Evolutionary conservation across 2,797 vertebrate species (phyloP).

Genomic region (Gobionotothen gibberifrons): DNA sequence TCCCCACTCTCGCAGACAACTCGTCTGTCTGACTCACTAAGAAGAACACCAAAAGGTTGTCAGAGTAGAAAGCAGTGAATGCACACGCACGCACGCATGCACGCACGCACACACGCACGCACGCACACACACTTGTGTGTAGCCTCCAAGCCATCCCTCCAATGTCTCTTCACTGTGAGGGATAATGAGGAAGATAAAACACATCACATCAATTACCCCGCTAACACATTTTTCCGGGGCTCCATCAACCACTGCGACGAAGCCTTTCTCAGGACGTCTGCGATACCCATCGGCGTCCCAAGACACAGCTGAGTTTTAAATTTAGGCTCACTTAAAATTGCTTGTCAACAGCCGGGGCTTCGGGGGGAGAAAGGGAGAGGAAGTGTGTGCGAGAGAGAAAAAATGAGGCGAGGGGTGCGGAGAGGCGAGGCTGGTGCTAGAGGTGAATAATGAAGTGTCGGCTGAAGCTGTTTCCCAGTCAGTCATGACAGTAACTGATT

Average conservation of each 20-base stretch:
- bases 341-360: conserved; percentile 81
- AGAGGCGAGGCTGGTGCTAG: conserved; percentile 63
- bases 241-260: conserved; percentile 22
- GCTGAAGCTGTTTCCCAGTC: conserved; percentile 76
- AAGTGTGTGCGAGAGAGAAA: conserved; percentile 17
- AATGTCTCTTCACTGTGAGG: conserved; percentile 58
- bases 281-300: conserved; percentile 42
- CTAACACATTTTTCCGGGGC: conserved; percentile 51
- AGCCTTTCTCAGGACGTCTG: conserved; percentile 56
- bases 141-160: conserved; percentile 55
- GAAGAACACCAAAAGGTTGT: conserved; percentile 61
- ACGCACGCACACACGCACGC: conserved; percentile 50
- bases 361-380: conserved; percentile 33
- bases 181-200: conserved; percentile 77
- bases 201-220: conserved; percentile 73
- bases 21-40: conserved; percentile 56
- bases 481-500: conserved; percentile 80
- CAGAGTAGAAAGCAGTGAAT: conserved; percentile 52
- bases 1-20: conserved; percentile 49
- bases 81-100: conserved; percentile 50
- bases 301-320: conserved; percentile 76
- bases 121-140: conserved; percentile 44
- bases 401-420: conserved; percentile 48
- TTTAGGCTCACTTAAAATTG: conserved; percentile 83
- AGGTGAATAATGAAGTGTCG: conserved; percentile 86